Conservation (phyloP, 2,888 invertebrate genomes). For the Oligia latruncula region DNA sequence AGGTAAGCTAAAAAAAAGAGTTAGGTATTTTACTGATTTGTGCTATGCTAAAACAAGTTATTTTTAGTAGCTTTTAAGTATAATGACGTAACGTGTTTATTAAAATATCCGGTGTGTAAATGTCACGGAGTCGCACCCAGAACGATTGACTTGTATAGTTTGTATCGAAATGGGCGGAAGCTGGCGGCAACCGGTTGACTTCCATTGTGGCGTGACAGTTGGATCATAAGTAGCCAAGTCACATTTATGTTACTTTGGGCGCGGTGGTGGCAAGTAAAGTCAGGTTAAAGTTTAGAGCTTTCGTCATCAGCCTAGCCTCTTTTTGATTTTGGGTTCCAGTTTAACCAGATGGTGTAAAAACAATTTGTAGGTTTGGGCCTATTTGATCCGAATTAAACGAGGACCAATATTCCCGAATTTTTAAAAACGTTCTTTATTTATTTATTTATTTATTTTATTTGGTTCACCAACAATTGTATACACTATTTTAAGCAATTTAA, state of each 20-base stretch:
- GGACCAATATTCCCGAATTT: no score
- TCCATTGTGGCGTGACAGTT: conserved; percentile 32
- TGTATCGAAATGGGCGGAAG: conserved; percentile 56
- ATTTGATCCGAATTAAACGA: neutral
- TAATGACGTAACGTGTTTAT: conserved; percentile 31
- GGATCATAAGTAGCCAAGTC: conserved; percentile 43
- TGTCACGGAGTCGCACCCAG: conserved; percentile 42
- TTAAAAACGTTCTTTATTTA: no score
- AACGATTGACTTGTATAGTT: conserved; percentile 44
- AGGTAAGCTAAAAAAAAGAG: conserved; percentile 7
- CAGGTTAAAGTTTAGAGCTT: neutral
- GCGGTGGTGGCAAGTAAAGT: conserved; percentile 18
- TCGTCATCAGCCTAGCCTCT: neutral
- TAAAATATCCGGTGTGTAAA: conserved; percentile 53
- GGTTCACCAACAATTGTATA: no score
- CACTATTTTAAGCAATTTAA: no score
- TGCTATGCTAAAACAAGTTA: conserved; percentile 8
- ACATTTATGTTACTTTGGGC: conserved; percentile 13
- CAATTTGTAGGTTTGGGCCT: no score
- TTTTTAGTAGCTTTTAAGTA: conserved; percentile 4
- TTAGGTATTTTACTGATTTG: neutral
- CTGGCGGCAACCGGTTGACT: conserved; percentile 31
- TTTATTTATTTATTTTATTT: no score
- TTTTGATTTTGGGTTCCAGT: neutral
- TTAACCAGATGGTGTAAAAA: neutral